Evolutionary conservation across 2,888 invertebrate species (phyloP).

Genomic region (Ametastegia equiseti): DNA sequence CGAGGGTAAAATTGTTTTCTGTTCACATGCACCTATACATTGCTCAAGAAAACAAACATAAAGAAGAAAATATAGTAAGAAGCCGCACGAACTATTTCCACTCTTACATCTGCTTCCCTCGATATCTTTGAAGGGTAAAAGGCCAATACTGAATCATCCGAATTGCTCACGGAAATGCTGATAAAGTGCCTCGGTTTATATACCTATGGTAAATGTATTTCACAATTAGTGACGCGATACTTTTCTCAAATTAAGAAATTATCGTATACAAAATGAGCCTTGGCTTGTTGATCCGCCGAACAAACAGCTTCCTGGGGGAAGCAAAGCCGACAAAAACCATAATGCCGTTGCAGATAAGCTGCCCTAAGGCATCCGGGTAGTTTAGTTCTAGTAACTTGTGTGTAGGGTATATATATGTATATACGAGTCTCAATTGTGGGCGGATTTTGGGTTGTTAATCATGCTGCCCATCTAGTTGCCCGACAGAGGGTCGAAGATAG

Average conservation of each 20-base stretch:
- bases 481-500: neutral
- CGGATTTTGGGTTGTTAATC: constrained; percentile 18
- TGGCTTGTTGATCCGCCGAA: neutral
- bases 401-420: no score
- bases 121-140: constrained; percentile 17
- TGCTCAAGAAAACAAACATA: neutral
- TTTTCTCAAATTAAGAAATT: neutral
- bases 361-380: neutral
- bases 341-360: constrained; percentile 1
- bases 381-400: constrained; percentile 3
- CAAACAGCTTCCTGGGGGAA: neutral
- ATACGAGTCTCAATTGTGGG: constrained; percentile 15
- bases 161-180: neutral
- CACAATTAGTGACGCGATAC: no score
- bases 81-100: neutral
- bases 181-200: neutral
- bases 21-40: neutral
- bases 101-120: neutral
- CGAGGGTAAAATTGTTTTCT: neutral
- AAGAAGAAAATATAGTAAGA: neutral
- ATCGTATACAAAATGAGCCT: neutral
- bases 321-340: constrained; percentile 1
- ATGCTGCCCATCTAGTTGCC: neutral
- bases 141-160: neutral
- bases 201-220: no score